Percentiles rank a stretch among this genome's conserved stretches.
phyloP scores from a whole-genome alignment of 1,140 invertebrate genomes.

The Lycorma delicatula region DNA sequence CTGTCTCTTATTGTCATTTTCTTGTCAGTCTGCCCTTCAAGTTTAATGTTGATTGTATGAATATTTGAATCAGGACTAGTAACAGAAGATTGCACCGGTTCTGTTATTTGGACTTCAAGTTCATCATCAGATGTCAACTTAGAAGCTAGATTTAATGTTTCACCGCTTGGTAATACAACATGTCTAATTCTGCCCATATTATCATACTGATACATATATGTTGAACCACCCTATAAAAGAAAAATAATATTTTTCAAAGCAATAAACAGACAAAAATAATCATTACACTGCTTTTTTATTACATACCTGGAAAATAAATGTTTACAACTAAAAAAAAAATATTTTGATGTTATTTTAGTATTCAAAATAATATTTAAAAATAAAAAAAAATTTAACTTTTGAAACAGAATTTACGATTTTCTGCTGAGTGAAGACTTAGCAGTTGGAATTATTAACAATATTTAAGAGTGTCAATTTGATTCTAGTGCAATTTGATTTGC shows the following conservation, averaged over 20 bases:
- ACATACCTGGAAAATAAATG: too few relatives aligned
- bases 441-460: too few relatives aligned
- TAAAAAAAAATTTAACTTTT: too few relatives aligned
- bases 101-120: conserved; percentile 56
- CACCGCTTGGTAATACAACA: conserved; percentile 81
- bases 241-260: conserved; percentile 13
- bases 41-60: conserved; percentile 27
- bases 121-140: conserved; percentile 64
- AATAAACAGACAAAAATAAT: too few relatives aligned
- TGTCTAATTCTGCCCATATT: conserved; percentile 71
- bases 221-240: conserved; percentile 60
- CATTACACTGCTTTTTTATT: too few relatives aligned
- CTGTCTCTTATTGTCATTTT: conserved; percentile 32
- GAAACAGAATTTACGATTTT: too few relatives aligned
- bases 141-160: conserved; percentile 68
- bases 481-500: too few relatives aligned
- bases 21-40: conserved; percentile 31
- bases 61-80: conserved; percentile 24
- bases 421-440: too few relatives aligned
- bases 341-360: too few relatives aligned
- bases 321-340: too few relatives aligned
- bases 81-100: conserved; percentile 25
- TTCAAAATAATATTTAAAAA: too few relatives aligned
- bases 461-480: too few relatives aligned
- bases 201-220: conserved; percentile 84